A percentile compares a stretch with the other conserved stretches of the same genome.
phyloP scores from a whole-genome alignment of 1,140 invertebrate species.

The Metaphire vulgaris region DNA sequence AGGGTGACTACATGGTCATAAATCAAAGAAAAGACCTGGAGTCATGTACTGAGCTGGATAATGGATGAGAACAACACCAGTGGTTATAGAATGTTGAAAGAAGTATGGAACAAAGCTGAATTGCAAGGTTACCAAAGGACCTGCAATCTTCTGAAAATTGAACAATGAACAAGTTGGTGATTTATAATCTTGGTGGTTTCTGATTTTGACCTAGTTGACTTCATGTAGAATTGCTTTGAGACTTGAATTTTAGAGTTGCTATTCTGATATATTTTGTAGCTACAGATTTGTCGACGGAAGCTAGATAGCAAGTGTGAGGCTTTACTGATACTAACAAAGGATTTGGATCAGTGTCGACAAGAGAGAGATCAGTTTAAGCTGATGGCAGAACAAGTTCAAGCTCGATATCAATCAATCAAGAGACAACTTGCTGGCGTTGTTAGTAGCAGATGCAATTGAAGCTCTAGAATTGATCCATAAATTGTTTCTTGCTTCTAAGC shows the following conservation, averaged over 20 bases:
- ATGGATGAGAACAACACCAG: too few species aligned
- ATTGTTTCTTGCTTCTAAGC: too few species aligned
- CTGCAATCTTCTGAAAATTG: neutral
- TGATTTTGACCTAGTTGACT: too few species aligned
- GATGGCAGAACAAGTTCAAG: slow-evolving; percentile 70
- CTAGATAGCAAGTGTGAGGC: slow-evolving; percentile 74
- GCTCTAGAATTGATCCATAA: too few species aligned
- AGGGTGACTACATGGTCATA: too few species aligned
- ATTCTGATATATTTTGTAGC: too few species aligned
- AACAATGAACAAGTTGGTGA: neutral
- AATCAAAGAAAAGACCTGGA: too few species aligned
- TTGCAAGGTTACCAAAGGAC: neutral
- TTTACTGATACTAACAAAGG: slow-evolving; percentile 65
- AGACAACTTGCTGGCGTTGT: slow-evolving; percentile 47
- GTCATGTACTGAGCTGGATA: too few species aligned
- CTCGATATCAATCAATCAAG: slow-evolving; percentile 56
- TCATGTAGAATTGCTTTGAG: neutral
- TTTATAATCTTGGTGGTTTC: neutral
- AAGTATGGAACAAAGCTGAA: neutral
- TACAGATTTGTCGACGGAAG: slow-evolving; percentile 55
- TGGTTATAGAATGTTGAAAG: too few species aligned
- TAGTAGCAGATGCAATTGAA: too few species aligned
- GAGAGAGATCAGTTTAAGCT: slow-evolving; percentile 74
- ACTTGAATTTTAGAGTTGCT: neutral
- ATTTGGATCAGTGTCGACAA: slow-evolving; percentile 68